Conservation (phyloP, 2,888 invertebrate genomes). For the Leptopilina myrica region DNA sequence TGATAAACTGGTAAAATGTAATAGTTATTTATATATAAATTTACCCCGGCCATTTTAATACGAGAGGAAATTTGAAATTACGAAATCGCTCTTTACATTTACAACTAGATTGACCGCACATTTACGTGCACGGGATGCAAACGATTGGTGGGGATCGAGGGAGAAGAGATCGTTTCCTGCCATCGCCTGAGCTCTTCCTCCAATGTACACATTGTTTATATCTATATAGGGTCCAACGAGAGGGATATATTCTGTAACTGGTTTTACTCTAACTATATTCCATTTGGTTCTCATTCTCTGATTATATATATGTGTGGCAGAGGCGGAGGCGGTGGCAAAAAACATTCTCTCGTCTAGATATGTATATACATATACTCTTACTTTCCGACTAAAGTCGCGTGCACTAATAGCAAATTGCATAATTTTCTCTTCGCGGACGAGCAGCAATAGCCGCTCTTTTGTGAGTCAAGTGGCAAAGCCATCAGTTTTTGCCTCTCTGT, state of each 20-base stretch:
- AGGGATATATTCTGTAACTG: conserved; percentile 23
- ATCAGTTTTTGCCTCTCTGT: not conserved
- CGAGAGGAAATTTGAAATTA: not conserved
- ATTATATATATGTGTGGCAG: not conserved
- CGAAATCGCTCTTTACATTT: conserved; percentile 39
- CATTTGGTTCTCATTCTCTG: conserved; percentile 5
- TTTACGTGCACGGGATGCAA: conserved; percentile 40
- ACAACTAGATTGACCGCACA: conserved; percentile 38
- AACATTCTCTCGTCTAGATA: conserved; percentile 41
- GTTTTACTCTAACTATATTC: not conserved
- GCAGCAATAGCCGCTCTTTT: conserved; percentile 57
- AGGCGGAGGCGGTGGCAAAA: conserved; percentile 42
- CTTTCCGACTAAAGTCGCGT: conserved; percentile 71
- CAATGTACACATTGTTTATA: not conserved
- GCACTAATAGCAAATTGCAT: conserved; percentile 66
- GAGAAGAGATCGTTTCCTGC: conserved; percentile 41
- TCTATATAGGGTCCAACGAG: conserved; percentile 16
- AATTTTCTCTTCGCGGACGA: conserved; percentile 61
- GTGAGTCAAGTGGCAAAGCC: conserved; percentile 62
- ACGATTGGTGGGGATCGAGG: conserved; percentile 37
- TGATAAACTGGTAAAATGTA: too few species aligned
- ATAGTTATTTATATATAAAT: too few species aligned
- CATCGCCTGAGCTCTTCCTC: conserved; percentile 39
- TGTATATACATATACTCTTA: conserved; percentile 65
- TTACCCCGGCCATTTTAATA: not conserved